phyloP scores from a whole-genome alignment of 2,113 vertebrate genomes.

The Sylvilagus bachmani region DNA sequence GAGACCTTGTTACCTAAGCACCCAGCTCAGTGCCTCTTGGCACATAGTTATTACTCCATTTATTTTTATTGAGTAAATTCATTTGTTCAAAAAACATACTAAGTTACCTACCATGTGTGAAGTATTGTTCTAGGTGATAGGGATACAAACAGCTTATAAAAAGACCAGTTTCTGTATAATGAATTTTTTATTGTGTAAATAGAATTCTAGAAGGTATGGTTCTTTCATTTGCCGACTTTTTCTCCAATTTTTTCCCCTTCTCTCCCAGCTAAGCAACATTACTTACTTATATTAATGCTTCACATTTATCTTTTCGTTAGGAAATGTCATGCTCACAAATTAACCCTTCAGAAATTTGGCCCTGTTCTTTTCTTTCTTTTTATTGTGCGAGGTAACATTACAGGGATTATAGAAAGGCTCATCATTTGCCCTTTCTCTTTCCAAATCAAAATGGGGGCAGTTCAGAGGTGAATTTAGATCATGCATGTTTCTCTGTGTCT shows the following conservation, averaged over 20 bases:
- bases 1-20: not conserved
- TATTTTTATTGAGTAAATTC: constrained; percentile 17
- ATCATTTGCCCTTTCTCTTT: not conserved
- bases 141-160: not conserved
- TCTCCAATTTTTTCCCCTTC: not conserved
- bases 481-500: not conserved
- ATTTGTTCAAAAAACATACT: not conserved
- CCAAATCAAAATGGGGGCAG: not conserved
- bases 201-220: not conserved
- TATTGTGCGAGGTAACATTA: not conserved
- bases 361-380: not conserved
- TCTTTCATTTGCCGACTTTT: not conserved
- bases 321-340: constrained; percentile 16
- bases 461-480: not conserved
- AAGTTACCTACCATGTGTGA: not conserved
- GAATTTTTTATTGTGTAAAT: not conserved
- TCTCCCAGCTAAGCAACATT: not conserved
- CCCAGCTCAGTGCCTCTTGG: not conserved
- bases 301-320: constrained; percentile 24
- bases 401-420: not conserved
- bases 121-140: not conserved
- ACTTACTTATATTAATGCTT: not conserved
- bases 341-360: not conserved
- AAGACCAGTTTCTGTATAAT: not conserved
- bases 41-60: not conserved